Evolutionary conservation across 2,888 invertebrate species (phyloP), one percentile per base, ranked within the genome.

Genomic region (Diplolepis rosae): DNA sequence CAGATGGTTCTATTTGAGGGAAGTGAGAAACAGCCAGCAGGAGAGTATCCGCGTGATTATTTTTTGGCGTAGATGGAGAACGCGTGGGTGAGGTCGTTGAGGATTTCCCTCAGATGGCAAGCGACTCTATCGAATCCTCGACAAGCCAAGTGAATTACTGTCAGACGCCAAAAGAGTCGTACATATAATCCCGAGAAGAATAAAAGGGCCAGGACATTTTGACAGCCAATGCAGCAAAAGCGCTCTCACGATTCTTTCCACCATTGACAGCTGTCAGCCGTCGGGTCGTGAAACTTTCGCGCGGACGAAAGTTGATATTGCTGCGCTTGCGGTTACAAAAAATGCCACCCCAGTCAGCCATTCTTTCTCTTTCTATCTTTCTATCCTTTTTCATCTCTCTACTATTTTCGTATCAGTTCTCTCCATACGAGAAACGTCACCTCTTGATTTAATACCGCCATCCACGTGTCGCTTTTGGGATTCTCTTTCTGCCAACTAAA

Each of bases 221-320:
- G 75, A 75, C 73, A 71, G 71, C 22, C 39, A 51, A 51, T 50
- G 50, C 35, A 24, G 67, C 35, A 75, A 77, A 72, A 71, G 71
- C 71, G 69, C 42, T 68, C 72, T 56, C 56, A 56, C 56, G 56
- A 56, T 56, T 56, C 35, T 70, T 50, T 65, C 65, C 66, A 30
- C 69, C 69, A 74, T 74, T 76, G 76, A 76, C 76, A 74, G 76
- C 76, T 73, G 77, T 73, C 75, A 73, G 75, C 70, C 69, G 84
- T 86, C 83, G 80, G 77, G 79, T 51, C 51, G 77, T 77, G 77
- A 83, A 84, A 87, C 81, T 86, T 86, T 83, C 65, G 68, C 82
- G 77, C 79, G 76, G 73, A 73, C 78, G 76, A 81, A 82, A 83
- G 80, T 82, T 84, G 82, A 87, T 84, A 87, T 85, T 83, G 84